Evolutionary conservation across 2,888 invertebrate genomes (phyloP), one percentile per base, ranked within the genome.

Genomic region (Dastarcus helophoroides): DNA sequence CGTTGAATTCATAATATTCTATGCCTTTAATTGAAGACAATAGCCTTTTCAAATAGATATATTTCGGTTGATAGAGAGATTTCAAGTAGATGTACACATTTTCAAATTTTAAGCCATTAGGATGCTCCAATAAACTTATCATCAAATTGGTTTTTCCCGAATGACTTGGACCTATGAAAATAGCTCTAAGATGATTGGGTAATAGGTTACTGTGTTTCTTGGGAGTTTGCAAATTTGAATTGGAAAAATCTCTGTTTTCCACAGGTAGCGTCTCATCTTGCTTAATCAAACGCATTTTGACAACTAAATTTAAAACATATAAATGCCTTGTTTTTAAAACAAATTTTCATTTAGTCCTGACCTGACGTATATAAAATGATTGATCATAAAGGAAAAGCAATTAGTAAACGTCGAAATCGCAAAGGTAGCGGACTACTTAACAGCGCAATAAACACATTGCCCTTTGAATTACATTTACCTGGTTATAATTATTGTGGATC

Each of bases 91-190:
- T 32, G 33, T 54, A 59, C 21, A 60, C 34, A 41, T 59, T 58
- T 43, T 52, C 37, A 42, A 58, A 60, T 36, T n/a, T 37, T 15
- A 56, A 32, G 4, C 54, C 54, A 37, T 57, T 54, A 6, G 44
- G 43, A 36, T 50, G 41, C 15, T 43, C 37, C 14, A 58, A 35
- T 30, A 59, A 41, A 31, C 42, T 40, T 3, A 56, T 26, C 33
- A 58, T 42, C 3, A 51, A 38, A 33, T 57, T 57, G 3, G 54
- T 55, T 43, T 60, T 59, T 2, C 58, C 56, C 36, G 48, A 54
- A 32, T 50, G 51, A 8, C 50, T 51, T 17, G 54, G 51, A 5
- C 56, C 55, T 5, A 47, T 39, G 33, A 58, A 45, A 10, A 56
- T 26, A 25, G 30, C 36, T 14, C 49, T 32, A 16, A 49, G 41